Base-by-base conservation (phyloP, 1,140 invertebrate genomes). In the Drosophila mayri region DNA sequence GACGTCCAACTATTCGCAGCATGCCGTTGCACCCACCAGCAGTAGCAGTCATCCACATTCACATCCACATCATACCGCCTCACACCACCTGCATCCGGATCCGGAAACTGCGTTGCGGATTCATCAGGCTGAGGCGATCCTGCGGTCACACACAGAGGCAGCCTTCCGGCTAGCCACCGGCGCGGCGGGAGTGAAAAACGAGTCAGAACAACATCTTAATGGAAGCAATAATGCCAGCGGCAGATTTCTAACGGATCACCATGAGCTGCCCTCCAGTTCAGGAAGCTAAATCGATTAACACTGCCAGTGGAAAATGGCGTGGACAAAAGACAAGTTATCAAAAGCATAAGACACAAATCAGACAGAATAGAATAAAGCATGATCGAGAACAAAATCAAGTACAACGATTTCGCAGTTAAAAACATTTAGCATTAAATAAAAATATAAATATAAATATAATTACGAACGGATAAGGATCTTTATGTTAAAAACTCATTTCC, bases 91-190 rank as follows among this genome's bases (percentile, higher is more conserved):
- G 35, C 73, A 84, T 58, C 93, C 94, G 9, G 95, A 84, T 58
- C 93, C 94, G 6, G 95, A 96, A 80, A 95, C 96, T 8, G 95
- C 96, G 2, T 92, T 97, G 9, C 94, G 96, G 63, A 96, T 97
- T 93, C 94, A 91, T 28, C 91, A 96, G 84, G 96, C 96, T 2
- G 96, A 97, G 92, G 97, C 96, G 0, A 93, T 98, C 12, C 93
- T 97, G 16, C 94, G 96, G 82, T 96, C 96, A 55, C 97, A 97
- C 78, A 96, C 97, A 1, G 97, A 97, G 88, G 96, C 95, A 20
- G 96, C 97, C 1, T 94, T 97, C 16, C 94, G 97, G 83, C 92
- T 97, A 72, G 97, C 97, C 16, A 96, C 97, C 76, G 73, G 52
- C 22, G 94, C 94, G 0, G 93, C 94, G 0, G 94, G 94, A 40